phyloP scores from a whole-genome alignment of 2,797 vertebrate genomes.

The Chloroceryle inda region DNA sequence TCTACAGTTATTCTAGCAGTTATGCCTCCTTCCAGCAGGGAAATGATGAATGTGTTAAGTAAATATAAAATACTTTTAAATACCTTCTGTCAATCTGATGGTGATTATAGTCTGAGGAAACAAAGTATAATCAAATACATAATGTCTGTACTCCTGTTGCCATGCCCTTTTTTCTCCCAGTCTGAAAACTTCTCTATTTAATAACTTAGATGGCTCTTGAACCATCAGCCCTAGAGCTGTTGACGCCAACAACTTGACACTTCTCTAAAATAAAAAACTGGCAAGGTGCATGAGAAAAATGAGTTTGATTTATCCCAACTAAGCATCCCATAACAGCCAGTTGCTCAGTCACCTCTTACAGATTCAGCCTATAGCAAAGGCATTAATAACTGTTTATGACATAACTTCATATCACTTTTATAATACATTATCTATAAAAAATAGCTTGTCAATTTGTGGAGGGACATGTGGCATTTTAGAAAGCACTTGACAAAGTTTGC shows the following conservation, averaged over 20 bases:
- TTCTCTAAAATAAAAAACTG: background rate
- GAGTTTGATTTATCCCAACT: background rate
- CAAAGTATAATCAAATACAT: background rate
- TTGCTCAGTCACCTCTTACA: background rate
- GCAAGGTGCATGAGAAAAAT: background rate
- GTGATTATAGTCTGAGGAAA: background rate
- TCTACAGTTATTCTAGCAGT: background rate
- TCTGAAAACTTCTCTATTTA: background rate
- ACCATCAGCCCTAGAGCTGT: background rate
- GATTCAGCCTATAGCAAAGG: background rate
- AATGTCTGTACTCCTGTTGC: background rate
- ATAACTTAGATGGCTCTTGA: background rate
- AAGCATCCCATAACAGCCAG: background rate
- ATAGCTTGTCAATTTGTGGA: background rate
- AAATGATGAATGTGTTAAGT: background rate
- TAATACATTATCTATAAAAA: background rate
- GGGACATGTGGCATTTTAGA: background rate
- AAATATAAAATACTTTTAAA: background rate
- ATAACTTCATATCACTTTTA: background rate
- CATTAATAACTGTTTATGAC: background rate
- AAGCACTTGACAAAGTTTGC: slow-evolving; percentile 20
- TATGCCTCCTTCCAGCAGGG: background rate
- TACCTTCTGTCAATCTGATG: background rate
- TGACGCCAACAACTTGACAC: background rate
- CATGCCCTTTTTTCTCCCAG: background rate